Evolutionary conservation across 2,113 vertebrate genomes (phyloP).

Genomic region (Channa maculata): DNA sequence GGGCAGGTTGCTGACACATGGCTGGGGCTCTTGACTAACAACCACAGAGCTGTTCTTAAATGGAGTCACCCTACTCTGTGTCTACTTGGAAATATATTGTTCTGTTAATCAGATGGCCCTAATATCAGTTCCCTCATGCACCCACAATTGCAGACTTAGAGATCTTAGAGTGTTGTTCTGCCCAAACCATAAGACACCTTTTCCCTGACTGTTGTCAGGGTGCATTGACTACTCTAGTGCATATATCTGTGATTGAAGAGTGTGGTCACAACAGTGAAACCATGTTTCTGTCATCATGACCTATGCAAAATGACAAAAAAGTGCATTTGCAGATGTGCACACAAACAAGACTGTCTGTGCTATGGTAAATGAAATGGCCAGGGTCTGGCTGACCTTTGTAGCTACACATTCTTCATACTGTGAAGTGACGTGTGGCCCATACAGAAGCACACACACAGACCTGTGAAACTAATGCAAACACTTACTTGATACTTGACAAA

Average conservation of each 20-base stretch:
- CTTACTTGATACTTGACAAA: neutral
- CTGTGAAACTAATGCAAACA: too few species aligned
- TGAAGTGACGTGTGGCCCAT: neutral
- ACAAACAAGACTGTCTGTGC: neutral
- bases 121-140: neutral
- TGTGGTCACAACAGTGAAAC: too few species aligned
- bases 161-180: too few species aligned
- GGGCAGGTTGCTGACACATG: constrained; percentile 38
- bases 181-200: too few species aligned
- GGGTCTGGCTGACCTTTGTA: constrained; percentile 23
- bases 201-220: too few species aligned
- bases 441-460: neutral
- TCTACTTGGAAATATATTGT: constrained; percentile 3
- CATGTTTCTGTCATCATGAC: neutral
- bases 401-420: neutral
- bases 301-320: neutral
- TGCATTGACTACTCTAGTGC: too few species aligned
- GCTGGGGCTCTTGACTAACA: constrained; percentile 24
- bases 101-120: constrained; percentile 13
- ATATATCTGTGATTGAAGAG: too few species aligned
- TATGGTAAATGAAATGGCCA: constrained; percentile 12
- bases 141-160: too few species aligned
- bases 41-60: constrained; percentile 14
- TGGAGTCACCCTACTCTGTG: constrained; percentile 2
- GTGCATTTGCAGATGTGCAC: neutral